Evolutionary conservation across 2,888 invertebrate genomes (phyloP).

Genomic region (Clivina fossor): DNA sequence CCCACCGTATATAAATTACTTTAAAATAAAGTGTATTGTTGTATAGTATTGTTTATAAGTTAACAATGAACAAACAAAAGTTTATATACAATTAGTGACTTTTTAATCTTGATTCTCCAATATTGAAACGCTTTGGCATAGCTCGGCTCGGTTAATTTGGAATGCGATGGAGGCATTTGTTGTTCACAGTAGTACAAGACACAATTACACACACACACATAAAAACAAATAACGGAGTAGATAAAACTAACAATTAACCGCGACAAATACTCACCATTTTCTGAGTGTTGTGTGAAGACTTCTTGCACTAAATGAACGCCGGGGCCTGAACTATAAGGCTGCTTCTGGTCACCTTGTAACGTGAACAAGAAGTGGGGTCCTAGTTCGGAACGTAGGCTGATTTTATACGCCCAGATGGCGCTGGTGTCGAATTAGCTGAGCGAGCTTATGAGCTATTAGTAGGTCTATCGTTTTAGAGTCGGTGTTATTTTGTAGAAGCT

Average conservation of each 20-base stretch:
- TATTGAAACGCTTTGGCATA: slow-evolving; percentile 49
- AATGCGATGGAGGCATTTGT: slow-evolving; percentile 35
- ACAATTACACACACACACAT: slow-evolving; percentile 1
- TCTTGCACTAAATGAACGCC: slow-evolving; percentile 30
- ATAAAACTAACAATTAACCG: too few species aligned
- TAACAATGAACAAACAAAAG: slow-evolving; percentile 3
- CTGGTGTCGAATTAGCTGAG: slow-evolving; percentile 55
- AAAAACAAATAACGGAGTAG: neutral
- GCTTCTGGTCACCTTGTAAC: slow-evolving; percentile 69
- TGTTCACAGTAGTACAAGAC: slow-evolving; percentile 27
- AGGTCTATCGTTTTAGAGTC: too few species aligned
- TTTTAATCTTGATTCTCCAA: slow-evolving; percentile 51
- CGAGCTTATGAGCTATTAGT: slow-evolving; percentile 14
- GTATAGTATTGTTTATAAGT: too few species aligned
- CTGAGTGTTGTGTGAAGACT: slow-evolving; percentile 47
- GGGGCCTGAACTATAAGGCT: slow-evolving; percentile 38
- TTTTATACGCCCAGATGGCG: slow-evolving; percentile 79
- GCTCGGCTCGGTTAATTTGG: slow-evolving; percentile 44
- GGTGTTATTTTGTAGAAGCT: too few species aligned
- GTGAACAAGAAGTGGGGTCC: slow-evolving; percentile 78
- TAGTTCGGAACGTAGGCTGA: slow-evolving; percentile 65
- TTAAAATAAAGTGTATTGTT: neutral
- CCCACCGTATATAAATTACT: neutral
- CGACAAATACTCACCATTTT: slow-evolving; percentile 52
- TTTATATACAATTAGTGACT: slow-evolving; percentile 49